Base-by-base conservation (phyloP, 2,797 vertebrate genomes). In the Anabas testudineus region DNA sequence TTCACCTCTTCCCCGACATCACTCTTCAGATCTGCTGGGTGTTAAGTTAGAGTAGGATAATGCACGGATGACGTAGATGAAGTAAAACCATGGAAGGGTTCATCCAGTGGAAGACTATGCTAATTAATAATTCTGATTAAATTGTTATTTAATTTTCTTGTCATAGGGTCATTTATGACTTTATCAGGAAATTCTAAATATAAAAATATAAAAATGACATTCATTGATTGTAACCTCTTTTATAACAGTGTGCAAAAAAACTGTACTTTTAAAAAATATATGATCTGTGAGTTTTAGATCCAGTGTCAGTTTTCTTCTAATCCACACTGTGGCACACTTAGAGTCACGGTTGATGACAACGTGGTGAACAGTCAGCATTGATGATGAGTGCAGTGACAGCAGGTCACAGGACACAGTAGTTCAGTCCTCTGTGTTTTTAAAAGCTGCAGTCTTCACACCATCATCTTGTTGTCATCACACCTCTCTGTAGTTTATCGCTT, bases 401-500 rank as follows among this genome's bases (percentile, higher is more conserved):
- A 47, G 7, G n/a, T 53, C 19, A 21, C 43, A 10, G 55, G 53
- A 65, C 39, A 19, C 21, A 56, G 26, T 9, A n/a, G 39, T 67
- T 58, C 43, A 48, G 41, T 56, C 26, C 43, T n/a, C 48, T 55
- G 34, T 64, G 32, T 24, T 74, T 71, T 60, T 57, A 64, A 51
- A 52, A 1, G 3, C 30, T 63, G 57, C 4, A 19, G 34, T 54
- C 14, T 28, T 60, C 22, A 39, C 37, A 10, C 21, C 10, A 12
- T 37, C 39, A 16, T 71, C 34, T 43, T 30, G 19, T 43, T 30
- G 19, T 41, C 47, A 42, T 54, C 45, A 28, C 66, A 13, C 34
- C 5, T 49, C 47, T 74, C 48, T 28, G 43, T 28, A 7, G 22
- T 48, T 94, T 80, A 93, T 86, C 66, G 78, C 78, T 88, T 88